Evolutionary conservation across 2,888 invertebrate genomes (phyloP).

Genomic region (Pammene fasciana): DNA sequence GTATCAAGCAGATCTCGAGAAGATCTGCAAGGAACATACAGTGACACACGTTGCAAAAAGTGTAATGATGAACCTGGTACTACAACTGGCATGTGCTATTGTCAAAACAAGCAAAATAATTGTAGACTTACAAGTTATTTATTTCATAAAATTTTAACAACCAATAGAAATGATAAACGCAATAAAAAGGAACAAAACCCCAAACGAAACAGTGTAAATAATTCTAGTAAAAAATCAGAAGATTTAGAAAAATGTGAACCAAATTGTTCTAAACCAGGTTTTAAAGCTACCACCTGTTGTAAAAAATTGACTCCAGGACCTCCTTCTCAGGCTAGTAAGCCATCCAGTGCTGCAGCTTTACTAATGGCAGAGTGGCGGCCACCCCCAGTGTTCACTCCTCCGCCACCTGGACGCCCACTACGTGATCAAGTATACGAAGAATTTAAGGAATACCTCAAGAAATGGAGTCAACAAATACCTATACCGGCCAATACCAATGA

Average conservation of each 20-base stretch:
- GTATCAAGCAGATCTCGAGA: conserved; percentile 3
- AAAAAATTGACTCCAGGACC: not conserved
- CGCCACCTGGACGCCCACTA: conserved; percentile 46
- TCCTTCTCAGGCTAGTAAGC: not conserved
- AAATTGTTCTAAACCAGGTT: not conserved
- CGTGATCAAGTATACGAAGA: conserved; percentile 56
- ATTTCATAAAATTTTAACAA: conserved; percentile 2
- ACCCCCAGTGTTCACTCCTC: not conserved
- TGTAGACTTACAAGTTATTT: not conserved
- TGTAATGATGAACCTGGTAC: not conserved
- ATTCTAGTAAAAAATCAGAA: not conserved
- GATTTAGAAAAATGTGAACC: not conserved
- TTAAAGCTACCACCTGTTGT: not conserved
- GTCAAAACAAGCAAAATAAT: not conserved
- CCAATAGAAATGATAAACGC: not conserved
- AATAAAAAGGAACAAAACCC: not conserved
- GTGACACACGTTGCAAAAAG: not conserved
- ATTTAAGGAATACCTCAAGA: conserved; percentile 50
- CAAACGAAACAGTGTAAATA: not conserved
- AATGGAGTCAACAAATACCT: conserved; percentile 62
- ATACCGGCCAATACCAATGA: conserved; percentile 48
- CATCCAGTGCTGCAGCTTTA: not conserved
- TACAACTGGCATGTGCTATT: not conserved
- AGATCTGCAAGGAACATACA: not conserved
- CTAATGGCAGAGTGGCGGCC: conserved; percentile 27